Evolutionary conservation across 2,797 vertebrate species (phyloP).

Genomic region (Nannoperca obscura): DNA sequence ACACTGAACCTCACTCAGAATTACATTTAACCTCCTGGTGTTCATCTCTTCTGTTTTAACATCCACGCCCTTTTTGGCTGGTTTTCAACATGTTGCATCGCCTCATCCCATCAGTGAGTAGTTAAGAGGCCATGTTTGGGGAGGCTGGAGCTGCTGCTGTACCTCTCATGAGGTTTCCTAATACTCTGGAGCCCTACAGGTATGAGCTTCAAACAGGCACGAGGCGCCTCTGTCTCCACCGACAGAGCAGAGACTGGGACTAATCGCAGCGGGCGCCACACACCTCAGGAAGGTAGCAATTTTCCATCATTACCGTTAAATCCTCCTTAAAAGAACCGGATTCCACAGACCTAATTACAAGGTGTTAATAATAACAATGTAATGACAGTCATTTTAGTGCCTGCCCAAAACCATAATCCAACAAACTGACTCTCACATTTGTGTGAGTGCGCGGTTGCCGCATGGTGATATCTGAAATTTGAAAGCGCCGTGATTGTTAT

Average conservation of each 20-base stretch:
- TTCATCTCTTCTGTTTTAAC: slow-evolving; percentile 11
- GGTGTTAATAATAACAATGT: slow-evolving; percentile 99
- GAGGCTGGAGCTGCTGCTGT: slow-evolving; percentile 11
- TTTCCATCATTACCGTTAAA: slow-evolving; percentile 98
- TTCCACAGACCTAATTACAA: slow-evolving; percentile 99
- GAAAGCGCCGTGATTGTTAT: slow-evolving; percentile 65
- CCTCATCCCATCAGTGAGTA: slow-evolving; percentile 6
- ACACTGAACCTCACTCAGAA: slow-evolving; percentile 3
- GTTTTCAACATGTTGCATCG: not conserved
- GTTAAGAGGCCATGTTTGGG: slow-evolving; percentile 30
- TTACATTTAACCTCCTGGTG: not conserved
- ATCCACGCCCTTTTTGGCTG: slow-evolving; percentile 8
- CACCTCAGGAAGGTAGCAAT: slow-evolving; percentile 98
- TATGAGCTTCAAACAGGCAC: slow-evolving; percentile 73
- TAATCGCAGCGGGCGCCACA: slow-evolving; percentile 97
- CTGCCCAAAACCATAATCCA: slow-evolving; percentile 93
- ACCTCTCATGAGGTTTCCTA: slow-evolving; percentile 54
- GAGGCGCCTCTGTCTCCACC: slow-evolving; percentile 63
- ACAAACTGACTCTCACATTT: slow-evolving; percentile 89
- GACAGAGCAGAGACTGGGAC: slow-evolving; percentile 86
- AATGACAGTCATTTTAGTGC: slow-evolving; percentile 97
- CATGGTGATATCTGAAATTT: slow-evolving; percentile 48
- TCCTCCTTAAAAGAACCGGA: slow-evolving; percentile 97
- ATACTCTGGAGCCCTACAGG: slow-evolving; percentile 64
- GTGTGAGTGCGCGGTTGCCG: slow-evolving; percentile 89